Percentiles rank a stretch among this genome's conserved stretches.
Conservation (phyloP, 2,797 vertebrate genomes). For the Natrix natrix region DNA sequence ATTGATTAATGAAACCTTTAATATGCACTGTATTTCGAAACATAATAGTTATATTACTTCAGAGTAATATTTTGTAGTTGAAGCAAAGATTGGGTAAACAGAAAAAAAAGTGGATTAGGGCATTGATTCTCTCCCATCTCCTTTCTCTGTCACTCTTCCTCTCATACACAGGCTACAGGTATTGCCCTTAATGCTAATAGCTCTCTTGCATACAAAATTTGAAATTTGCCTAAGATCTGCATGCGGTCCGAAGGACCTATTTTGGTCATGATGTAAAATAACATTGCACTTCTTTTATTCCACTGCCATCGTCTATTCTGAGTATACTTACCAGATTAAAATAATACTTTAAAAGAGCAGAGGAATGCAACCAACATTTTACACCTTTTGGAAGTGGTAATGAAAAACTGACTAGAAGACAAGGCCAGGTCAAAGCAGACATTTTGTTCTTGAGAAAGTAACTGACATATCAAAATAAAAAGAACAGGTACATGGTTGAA, state of each 20-base stretch:
- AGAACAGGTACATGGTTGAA: not conserved
- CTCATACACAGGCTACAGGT: not conserved
- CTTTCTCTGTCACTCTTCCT: not conserved
- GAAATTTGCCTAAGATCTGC: not conserved
- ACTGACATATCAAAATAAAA: not conserved
- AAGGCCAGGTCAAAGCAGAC: not conserved
- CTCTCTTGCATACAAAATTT: not conserved
- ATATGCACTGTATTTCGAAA: not conserved
- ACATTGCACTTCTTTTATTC: not conserved
- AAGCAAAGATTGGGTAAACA: not conserved
- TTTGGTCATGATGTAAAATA: not conserved
- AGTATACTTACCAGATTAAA: not conserved
- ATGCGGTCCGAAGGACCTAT: not conserved
- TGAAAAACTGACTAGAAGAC: not conserved
- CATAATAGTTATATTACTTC: not conserved
- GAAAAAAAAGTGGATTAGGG: not conserved
- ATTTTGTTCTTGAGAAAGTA: not conserved
- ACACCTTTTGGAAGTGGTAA: not conserved
- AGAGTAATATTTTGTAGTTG: not conserved
- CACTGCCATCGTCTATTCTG: not conserved
- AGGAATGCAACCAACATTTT: not conserved
- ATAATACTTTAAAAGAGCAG: not conserved
- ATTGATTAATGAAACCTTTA: not conserved
- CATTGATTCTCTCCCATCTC: not conserved
- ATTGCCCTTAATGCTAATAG: not conserved